phyloP scores from a whole-genome alignment of 2,797 vertebrate species.

The Neosilurus hyrtlii region DNA sequence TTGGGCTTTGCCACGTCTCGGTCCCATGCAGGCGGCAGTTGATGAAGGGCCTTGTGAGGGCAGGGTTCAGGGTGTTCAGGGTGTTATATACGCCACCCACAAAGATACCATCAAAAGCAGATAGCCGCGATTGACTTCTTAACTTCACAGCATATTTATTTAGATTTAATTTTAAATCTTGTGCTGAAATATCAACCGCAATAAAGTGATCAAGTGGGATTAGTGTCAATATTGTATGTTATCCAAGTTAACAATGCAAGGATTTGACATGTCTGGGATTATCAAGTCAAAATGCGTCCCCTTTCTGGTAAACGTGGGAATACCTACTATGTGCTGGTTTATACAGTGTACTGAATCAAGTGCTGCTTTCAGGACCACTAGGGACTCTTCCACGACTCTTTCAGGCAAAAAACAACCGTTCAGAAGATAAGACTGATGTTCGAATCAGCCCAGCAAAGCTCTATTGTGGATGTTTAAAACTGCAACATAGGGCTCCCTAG shows the following conservation, averaged over 20 bases:
- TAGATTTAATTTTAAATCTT: not conserved
- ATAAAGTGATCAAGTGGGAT: not conserved
- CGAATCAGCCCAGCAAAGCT: not conserved
- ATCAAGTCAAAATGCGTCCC: not conserved
- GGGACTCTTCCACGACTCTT: not conserved
- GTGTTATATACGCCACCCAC: conserved; percentile 52
- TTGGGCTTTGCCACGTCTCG: conserved; percentile 75
- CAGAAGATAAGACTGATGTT: not conserved
- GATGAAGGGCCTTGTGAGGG: conserved; percentile 72
- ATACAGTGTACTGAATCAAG: not conserved
- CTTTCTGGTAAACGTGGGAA: not conserved
- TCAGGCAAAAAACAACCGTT: not conserved
- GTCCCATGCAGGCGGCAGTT: conserved; percentile 76
- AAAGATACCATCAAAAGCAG: conserved; percentile 38
- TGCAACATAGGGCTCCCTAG: too few relatives aligned
- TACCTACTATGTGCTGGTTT: not conserved
- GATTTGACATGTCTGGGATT: conserved; percentile 2
- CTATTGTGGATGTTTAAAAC: not conserved
- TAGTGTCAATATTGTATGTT: not conserved
- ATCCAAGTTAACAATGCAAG: not conserved
- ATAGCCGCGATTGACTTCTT: conserved; percentile 31
- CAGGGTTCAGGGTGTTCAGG: conserved; percentile 64
- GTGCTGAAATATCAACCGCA: not conserved
- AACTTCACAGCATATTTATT: not conserved
- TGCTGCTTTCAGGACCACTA: not conserved